Base-by-base conservation (phyloP, 2,797 vertebrate species). In the Rhinoraja longicauda region DNA sequence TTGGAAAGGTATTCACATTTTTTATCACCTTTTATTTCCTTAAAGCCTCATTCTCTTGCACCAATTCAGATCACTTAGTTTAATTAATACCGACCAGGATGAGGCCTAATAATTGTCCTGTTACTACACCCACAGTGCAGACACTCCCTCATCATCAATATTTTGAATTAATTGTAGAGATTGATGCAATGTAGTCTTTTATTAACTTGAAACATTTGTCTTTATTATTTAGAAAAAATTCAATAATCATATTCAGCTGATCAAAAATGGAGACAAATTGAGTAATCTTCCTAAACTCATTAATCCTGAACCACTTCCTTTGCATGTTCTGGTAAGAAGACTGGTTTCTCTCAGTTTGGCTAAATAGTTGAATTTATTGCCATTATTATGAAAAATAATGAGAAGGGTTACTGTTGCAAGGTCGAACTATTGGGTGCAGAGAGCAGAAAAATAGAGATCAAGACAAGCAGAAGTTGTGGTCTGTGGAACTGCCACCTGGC, bases 201-300 rank as follows among this genome's bases (percentile, higher is more conserved):
- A 15, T 32, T n/a, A 88, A 88, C 24, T 88, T 29, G 6, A 76
- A 62, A n/a, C n/a, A 36, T 90, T 21, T 75, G 53, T 39, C 4
- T 92, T 26, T 39, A 53, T 26, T 26, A 2, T 92, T 92, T n/a
- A 92, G 90, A n/a, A 53, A 92, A n/a, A 73, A 9, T 92, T 92
- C 90, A 92, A 29, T 29, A 53, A 53, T 1, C 90, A 92, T n/a
- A 92, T 92, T 13, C 72, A 73, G 29, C 67, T 92, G 90, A 92
- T 92, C 70, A 92, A 92, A n/a, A 92, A 92, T 29, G 90, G 90
- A 92, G 70, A 90, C 29, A 92, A 92, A 75, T 39, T 92, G 21
- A 72, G 39, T 26, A n/a, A 53, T 73, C 90, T 92, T 26, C 90
- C 90, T 73, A 12, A 8, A 72, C 90, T 92, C 36, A 73, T 29